Conservation (phyloP, 2,888 invertebrate genomes). For the Leucophenga montana region DNA sequence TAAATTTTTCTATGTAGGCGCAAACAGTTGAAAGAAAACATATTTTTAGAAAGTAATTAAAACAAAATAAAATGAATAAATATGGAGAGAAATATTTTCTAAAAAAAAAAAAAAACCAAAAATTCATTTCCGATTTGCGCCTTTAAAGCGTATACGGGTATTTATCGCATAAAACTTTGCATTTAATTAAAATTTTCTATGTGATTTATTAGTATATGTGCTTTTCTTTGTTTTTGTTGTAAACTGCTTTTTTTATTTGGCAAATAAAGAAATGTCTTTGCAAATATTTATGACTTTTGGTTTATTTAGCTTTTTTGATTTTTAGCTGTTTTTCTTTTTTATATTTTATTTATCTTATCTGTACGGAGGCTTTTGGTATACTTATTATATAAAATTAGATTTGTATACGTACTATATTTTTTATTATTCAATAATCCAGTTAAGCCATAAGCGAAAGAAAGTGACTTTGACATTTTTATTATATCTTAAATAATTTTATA, state of each 20-base stretch:
- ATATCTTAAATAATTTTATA: background rate
- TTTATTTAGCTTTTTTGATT: background rate
- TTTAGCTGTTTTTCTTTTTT: background rate
- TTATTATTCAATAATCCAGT: background rate
- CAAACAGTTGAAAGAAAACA: background rate
- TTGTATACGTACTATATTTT: no score
- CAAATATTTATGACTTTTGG: background rate
- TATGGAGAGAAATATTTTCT: background rate
- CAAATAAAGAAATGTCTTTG: background rate
- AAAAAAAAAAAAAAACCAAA: background rate
- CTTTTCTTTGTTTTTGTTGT: background rate
- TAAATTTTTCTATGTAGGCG: background rate
- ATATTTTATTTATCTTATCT: background rate
- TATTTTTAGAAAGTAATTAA: background rate
- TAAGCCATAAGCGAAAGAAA: background rate
- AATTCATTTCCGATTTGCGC: slow-evolving; percentile 19
- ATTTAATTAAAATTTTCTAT: background rate
- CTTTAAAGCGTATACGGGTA: background rate
- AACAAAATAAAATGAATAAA: background rate
- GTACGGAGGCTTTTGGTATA: background rate
- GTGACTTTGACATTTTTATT: background rate
- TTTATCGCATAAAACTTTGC: background rate
- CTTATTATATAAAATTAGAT: background rate
- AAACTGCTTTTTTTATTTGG: background rate
- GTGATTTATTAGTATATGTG: background rate